Evolutionary conservation across 2,113 vertebrate species (phyloP), one percentile per base, ranked within the genome.

Genomic region (Macroglossus sobrinus): DNA sequence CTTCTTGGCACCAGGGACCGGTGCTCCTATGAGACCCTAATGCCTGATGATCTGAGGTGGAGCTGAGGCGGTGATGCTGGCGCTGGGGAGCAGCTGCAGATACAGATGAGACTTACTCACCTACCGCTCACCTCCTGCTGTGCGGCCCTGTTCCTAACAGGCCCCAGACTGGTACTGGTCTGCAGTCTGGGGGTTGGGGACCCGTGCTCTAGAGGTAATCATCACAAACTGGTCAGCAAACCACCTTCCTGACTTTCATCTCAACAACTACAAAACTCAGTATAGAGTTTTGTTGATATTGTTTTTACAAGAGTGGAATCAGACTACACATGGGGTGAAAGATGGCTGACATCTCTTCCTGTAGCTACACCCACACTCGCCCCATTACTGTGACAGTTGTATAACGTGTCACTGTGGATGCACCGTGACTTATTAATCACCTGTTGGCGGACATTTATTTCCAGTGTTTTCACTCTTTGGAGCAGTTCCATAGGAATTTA

Each of bases 281-380:
- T 35, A 15, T 22, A n/a, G 50, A 79, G 33, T 33, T 59, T 93
- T 28, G 24, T 8, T 38, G 40, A 10, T 33, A 9, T 38, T 24
- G 33, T 22, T 63, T 35, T 86, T 63, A 50, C 28, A 61, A 33
- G 75, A 63, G 71, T 26, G 35, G 43, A 28, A 13, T 63, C 8
- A 0, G 3, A 16, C 16, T n/a, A 24, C 64, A 14, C 21, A 8
- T 15, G 38, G 24, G 4, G 45, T 26, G 43, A 28, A 3, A 53
- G 55, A 3, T 45, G 43, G 66, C n/a, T 18, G 38, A 16, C 78
- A 4, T 7, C 68, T 35, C 68, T 57, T 59, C 19, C 24, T 22
- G 43, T 4, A 11, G 43, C 57, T 16, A 7, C 18, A 0, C 26
- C 50, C 47, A 4, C 11, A 2, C 18, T 91, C 0, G 0, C 47